Percentiles rank a stretch among this genome's conserved stretches.
Conservation (phyloP, 2,888 invertebrate species). For the Caenorhabditis sp. region DNA sequence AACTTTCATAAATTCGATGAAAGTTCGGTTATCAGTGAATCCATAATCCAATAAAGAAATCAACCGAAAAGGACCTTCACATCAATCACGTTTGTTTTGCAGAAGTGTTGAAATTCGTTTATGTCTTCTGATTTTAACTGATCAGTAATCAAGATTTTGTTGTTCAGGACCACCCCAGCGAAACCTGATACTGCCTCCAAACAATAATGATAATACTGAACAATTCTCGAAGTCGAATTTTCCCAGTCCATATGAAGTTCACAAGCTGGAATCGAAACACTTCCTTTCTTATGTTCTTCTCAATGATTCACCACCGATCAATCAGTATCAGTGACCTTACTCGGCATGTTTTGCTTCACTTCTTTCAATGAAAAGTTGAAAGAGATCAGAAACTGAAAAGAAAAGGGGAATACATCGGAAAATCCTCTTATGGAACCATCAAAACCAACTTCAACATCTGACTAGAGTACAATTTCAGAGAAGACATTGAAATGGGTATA, state of each 20-base stretch:
- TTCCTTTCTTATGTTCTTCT: slow-evolving; percentile 27
- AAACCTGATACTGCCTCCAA: not conserved
- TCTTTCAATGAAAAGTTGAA: slow-evolving; percentile 18
- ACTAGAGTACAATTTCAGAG: slow-evolving; percentile 14
- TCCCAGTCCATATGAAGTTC: not conserved
- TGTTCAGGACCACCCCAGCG: not conserved
- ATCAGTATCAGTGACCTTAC: slow-evolving; percentile 59
- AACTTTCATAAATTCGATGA: not conserved
- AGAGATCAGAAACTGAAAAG: slow-evolving; percentile 22
- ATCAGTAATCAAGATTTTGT: not conserved
- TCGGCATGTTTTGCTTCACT: slow-evolving; percentile 33
- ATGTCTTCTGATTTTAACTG: not conserved
- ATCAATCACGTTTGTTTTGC: slow-evolving; percentile 12
- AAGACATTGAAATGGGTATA: not conserved
- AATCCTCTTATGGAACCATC: slow-evolving; percentile 45
- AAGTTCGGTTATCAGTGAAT: not conserved
- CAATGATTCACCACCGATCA: slow-evolving; percentile 49
- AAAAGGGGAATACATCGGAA: not conserved
- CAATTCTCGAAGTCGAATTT: not conserved
- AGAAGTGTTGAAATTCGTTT: not conserved
- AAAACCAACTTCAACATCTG: not conserved
- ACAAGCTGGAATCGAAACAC: slow-evolving; percentile 16
- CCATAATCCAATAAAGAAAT: slow-evolving; percentile 7
- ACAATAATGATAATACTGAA: not conserved
- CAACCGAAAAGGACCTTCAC: not conserved